Base-by-base conservation (phyloP, 2,797 vertebrate species). In the Lithobates sylvaticus region DNA sequence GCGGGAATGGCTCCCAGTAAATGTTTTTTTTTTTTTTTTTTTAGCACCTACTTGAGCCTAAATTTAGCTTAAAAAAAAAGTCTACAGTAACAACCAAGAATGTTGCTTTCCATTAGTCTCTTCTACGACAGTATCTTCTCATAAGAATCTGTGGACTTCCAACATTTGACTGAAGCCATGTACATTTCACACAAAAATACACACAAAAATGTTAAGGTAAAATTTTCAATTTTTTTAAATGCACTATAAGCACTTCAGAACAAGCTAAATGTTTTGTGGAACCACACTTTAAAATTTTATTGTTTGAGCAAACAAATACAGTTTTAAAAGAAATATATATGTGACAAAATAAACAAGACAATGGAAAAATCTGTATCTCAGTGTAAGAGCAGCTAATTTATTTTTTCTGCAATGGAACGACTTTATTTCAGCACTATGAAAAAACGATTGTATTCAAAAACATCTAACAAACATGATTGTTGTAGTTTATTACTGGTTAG, bases 161-260 rank as follows among this genome's bases (percentile, higher is more conserved):
- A 86, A 67, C 88, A 91, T 88, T 88, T 70, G 89, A 67, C 4
- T 84, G 75, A 90, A 84, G 84, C 84, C 90, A 90, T 86, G 85
- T 61, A 61, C 18, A 78, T 88, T 86, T 44, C 36, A 42, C 78
- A 91, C 71, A 86, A 90, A 89, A 87, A 88, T 91, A 61, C 58
- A 42, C 76, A 91, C 70, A 81, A 74, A 47, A 58, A 73, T 32
- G 15, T 88, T 92, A 75, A 39, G 9, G 1, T 26, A 74, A 64
- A 69, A 34, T 76, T 34, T 42, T 9, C 26, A 88, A 81, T 61
- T 16, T 81, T 15, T 81, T 88, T 5, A 27, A 34, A 27, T 73
- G 29, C 13, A 26, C 23, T 32, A 16, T 47, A 16, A 61, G 13
- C 58, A 23, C 29, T 70, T 81, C 78, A 42, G 26, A 10, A 47